Evolutionary conservation across 2,797 vertebrate genomes (phyloP).

Genomic region (Crocodylus rhombifer): DNA sequence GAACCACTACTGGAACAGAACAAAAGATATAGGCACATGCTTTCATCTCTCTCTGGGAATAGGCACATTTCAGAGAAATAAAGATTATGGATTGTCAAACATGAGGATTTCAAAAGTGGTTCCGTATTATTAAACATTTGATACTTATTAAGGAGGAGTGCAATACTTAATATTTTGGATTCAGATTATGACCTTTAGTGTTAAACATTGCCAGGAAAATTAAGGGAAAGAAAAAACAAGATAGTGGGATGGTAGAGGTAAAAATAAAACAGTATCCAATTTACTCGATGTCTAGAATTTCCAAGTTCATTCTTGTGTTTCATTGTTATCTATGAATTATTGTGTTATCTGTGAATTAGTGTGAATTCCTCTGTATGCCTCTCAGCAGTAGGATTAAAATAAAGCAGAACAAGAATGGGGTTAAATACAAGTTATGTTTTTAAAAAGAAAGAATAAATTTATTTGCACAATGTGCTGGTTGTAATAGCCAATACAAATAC

Average conservation of each 20-base stretch:
- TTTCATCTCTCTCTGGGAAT: not conserved
- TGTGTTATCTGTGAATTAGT: not conserved
- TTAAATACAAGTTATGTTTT: not conserved
- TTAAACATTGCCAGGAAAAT: constrained; percentile 21
- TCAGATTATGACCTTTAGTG: constrained; percentile 6
- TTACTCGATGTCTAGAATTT: constrained; percentile 12
- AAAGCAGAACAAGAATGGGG: not conserved
- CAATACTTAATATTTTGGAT: not conserved
- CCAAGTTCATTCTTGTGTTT: not conserved
- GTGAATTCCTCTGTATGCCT: not conserved
- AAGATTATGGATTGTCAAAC: not conserved
- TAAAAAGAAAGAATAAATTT: not conserved
- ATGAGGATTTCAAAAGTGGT: not conserved
- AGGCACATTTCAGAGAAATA: not conserved
- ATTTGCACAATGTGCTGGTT: not conserved
- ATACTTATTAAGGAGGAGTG: not conserved
- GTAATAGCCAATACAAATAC: not conserved
- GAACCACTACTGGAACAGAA: not conserved
- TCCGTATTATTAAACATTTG: not conserved
- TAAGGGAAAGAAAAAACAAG: not conserved
- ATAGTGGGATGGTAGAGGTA: not conserved
- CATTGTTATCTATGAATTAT: not conserved
- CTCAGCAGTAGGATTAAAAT: not conserved
- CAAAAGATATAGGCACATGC: not conserved
- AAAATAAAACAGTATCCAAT: not conserved